A percentile compares a stretch with the other conserved stretches of the same genome.
Evolutionary conservation across 2,888 invertebrate genomes (phyloP).

Genomic region (Orthonevra nobilis): DNA sequence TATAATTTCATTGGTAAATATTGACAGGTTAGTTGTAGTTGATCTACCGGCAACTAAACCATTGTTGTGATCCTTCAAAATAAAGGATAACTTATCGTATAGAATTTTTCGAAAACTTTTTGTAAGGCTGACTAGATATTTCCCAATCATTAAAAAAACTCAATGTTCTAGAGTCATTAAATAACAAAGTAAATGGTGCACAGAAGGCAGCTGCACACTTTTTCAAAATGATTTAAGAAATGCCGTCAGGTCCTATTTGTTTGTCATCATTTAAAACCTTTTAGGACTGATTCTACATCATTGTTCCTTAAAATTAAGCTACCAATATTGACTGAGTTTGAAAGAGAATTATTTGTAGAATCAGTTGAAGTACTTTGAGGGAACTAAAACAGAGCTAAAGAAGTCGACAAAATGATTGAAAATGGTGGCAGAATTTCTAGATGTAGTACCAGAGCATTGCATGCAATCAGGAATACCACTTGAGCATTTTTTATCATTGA

Average conservation of each 20-base stretch:
- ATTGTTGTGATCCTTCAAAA: background rate
- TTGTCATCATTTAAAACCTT: background rate
- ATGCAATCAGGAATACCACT: background rate
- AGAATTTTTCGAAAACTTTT: no score
- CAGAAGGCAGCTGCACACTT: background rate
- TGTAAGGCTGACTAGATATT: no score
- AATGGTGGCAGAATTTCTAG: background rate
- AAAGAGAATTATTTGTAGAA: background rate
- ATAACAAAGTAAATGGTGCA: background rate
- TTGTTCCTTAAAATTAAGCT: background rate
- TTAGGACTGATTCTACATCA: slow-evolving; percentile 1
- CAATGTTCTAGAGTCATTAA: background rate
- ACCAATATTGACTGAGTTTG: background rate
- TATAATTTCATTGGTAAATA: background rate
- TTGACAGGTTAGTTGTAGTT: background rate
- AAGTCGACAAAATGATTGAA: slow-evolving; percentile 1
- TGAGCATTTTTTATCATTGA: background rate
- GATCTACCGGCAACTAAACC: background rate
- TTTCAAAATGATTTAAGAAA: background rate
- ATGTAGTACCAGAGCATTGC: background rate
- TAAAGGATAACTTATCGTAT: background rate
- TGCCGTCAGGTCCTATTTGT: background rate
- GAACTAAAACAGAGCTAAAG: background rate
- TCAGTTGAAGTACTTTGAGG: background rate
- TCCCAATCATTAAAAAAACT: background rate